phyloP scores from a whole-genome alignment of 2,113 vertebrate genomes.

The Dipodomys ordii region DNA sequence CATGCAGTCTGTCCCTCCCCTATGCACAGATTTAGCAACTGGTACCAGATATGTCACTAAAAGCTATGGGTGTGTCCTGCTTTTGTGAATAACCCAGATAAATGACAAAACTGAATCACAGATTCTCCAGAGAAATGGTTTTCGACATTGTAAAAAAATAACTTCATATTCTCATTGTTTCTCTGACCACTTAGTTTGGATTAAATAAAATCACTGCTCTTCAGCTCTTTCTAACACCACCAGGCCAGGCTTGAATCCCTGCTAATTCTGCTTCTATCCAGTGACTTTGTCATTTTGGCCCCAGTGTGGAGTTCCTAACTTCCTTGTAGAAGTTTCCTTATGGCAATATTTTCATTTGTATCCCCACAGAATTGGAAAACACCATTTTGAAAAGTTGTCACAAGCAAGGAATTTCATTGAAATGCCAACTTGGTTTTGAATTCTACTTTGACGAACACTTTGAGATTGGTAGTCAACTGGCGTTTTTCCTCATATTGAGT shows the following conservation, averaged over 20 bases:
- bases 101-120: not conserved
- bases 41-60: not conserved
- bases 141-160: not conserved
- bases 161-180: not conserved
- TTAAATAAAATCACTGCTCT: not conserved
- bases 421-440: not conserved
- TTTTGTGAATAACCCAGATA: not conserved
- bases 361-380: not conserved
- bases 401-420: not conserved
- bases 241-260: not conserved
- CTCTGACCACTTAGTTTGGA: not conserved
- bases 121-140: conserved; percentile 20
- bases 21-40: not conserved
- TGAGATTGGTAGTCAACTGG: not conserved
- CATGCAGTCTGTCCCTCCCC: not conserved
- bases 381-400: not conserved
- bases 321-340: not conserved
- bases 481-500: not conserved
- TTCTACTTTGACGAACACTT: not conserved
- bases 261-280: not conserved
- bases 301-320: not conserved
- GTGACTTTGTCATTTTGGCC: not conserved
- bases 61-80: not conserved
- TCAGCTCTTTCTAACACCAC: not conserved
- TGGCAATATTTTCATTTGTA: not conserved